Base-by-base conservation (phyloP, 2,797 vertebrate genomes). In the Chiloscyllium punctatum region DNA sequence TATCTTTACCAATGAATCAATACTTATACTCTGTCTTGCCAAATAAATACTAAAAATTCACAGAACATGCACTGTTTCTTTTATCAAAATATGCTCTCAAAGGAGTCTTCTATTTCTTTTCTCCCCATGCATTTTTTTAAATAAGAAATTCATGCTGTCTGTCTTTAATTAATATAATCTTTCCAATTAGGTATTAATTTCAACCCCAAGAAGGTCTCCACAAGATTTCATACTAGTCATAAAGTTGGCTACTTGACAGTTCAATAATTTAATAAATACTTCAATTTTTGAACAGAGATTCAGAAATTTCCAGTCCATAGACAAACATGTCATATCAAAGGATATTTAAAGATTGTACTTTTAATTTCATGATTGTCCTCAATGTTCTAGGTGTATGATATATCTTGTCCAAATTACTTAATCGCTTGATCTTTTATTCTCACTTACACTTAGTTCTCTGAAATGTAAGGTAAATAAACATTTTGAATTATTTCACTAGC, bases 311-410 rank as follows among this genome's bases (percentile, higher is more conserved):
- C 4, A 71, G 25, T 23, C 69, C 21, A 7, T 25, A 6, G 11
- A 25, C 69, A 4, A 71, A 71, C 1, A 25, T 51, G 23, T 6
- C 21, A 90, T 18, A 48, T 30, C n/a, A 33, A 90, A 51, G 33
- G 7, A 51, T 57, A 74, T 21, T 27, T 95, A 57, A 57, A 57
- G 57, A 57, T 2, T 9, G 48, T 68, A 23, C 95, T n/a, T 11
- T 74, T 94, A 53, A 84, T 96, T 62, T 96, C 96, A 25, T 74
- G 72, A 74, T 30, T 74, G 27, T 2, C n/a, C 27, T 77, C 74
- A 77, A 71, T 57, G 57, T 57, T 57, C 57, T 2, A 57, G 57
- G 57, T 71, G 33, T 13, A 77, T 30, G 11, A 77, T 7, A 13
- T 77, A 33, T 33, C 30, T 77, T 77, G 9, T 33, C 27, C n/a